Base-by-base conservation (phyloP, 2,797 vertebrate species). In the Gymnocypris eckloni region DNA sequence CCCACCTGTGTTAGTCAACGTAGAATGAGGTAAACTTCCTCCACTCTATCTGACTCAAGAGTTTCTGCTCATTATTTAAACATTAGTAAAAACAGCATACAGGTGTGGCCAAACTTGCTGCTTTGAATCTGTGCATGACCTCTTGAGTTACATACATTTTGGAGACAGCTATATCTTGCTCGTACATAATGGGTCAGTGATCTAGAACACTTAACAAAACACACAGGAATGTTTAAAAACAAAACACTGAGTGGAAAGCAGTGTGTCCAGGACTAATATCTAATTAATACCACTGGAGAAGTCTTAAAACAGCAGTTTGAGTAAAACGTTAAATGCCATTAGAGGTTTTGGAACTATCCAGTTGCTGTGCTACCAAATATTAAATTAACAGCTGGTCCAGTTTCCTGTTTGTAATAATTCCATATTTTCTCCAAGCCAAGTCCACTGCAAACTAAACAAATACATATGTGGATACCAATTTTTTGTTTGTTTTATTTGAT, bases 1-100 rank as follows among this genome's bases (percentile, higher is more conserved):
- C 96, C 97, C 84, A 90, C 96, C 91, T 99, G 98, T 93, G 90
- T 99, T 89, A 99, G 97, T 92, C 97, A 97, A 86, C 95, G 96
- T 93, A 95, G 96, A 91, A 95, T 97, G 86, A 98, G 98, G 98
- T 99, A 96, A 45, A 2, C 11, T n/a, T 56, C 37, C 41, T n/a
- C 16, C 39, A 18, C 48, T 20, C 15, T 28, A 20, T 56, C 39
- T 56, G 48, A 86, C 25, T 69, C 52, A 22, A 22, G 37, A 56
- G 20, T 76, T 69, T 48, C 72, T 33, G 25, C 56, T 56, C 43
- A 67, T 64, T 56, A 67, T 37, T 45, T 3, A 73, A 66, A 75
- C 48, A 54, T 9, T n/a, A 70, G 48, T 81, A 71, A 71, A 81
- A 52, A 48, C 13, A 39, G 20, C 54, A 33, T 28, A 41, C 1